Base-by-base conservation (phyloP, 2,797 vertebrate genomes). In the Sphaeramia orbicularis region DNA sequence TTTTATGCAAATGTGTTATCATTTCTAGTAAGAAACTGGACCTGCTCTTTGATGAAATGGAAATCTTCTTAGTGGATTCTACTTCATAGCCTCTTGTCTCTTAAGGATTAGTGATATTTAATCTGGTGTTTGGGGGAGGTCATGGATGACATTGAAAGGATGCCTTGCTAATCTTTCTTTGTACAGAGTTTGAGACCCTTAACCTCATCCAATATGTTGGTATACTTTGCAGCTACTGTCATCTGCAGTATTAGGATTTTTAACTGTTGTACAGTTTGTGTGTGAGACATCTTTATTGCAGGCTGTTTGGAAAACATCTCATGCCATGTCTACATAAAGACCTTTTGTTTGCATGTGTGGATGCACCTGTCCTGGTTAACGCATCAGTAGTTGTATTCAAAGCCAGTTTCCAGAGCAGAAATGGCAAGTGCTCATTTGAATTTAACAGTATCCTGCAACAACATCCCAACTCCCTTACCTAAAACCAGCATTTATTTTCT, bases 21-120 rank as follows among this genome's bases (percentile, higher is more conserved):
- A 11, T 44, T 38, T 61, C 21, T 19, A 6, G 24, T 18, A 24
- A 9, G 24, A 36, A 9, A 32, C 32, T 55, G 30, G 52, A 35
- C 10, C 12, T 19, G 1, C 21, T 49, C 3, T 43, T 27, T 48
- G 37, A 24, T 19, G 24, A 8, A 18, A 36, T 57, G 16, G 9
- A 56, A 58, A 69, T 66, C 52, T 63, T 21, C 41, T 60, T 10
- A 62, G 16, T 14, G 40, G 32, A 19, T 2, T 58, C 10, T 19
- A 44, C 45, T 38, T 6, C 10, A 53, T 8, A 30, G 38, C 1
- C 35, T 18, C 8, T 40, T 27, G 6, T 27, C 24, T 57, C 6
- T 42, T 18, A 49, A 55, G 59, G 64, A 73, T 73, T 64, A 64
- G 35, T 30, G 15, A 41, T 43, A 36, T 30, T 66, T 68, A 52